phyloP scores from a whole-genome alignment of 2,113 vertebrate genomes.

The Lipophrys pholis region DNA sequence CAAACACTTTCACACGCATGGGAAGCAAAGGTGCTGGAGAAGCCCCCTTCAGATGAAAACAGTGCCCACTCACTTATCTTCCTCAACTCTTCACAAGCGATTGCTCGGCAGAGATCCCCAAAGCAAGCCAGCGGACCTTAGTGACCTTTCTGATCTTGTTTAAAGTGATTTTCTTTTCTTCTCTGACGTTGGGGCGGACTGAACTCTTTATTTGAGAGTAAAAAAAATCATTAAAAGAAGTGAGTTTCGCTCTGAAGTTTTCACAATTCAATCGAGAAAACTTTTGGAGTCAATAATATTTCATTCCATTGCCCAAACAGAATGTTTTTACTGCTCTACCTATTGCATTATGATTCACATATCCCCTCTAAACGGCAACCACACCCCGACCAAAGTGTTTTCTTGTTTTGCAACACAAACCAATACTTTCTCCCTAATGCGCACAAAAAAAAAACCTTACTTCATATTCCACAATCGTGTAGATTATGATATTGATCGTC shows the following conservation, averaged over 20 bases:
- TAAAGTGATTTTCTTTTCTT: constrained; percentile 19
- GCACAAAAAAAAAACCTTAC: constrained; percentile 70
- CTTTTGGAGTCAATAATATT: constrained; percentile 35
- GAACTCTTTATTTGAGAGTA: background rate
- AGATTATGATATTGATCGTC: constrained; percentile 81
- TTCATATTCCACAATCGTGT: constrained; percentile 82
- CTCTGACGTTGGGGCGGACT: background rate
- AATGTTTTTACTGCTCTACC: constrained; percentile 36
- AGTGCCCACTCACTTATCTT: constrained; percentile 57
- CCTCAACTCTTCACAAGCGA: constrained; percentile 20
- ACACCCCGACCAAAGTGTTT: constrained; percentile 62
- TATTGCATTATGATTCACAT: constrained; percentile 45
- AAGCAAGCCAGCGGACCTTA: no score
- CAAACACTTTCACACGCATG: constrained; percentile 49
- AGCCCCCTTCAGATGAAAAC: constrained; percentile 52
- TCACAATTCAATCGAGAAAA: constrained; percentile 20
- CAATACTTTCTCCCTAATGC: constrained; percentile 77
- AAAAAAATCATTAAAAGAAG: background rate
- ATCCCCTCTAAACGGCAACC: constrained; percentile 50
- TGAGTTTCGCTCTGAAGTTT: constrained; percentile 18
- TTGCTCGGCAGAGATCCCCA: background rate
- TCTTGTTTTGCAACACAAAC: constrained; percentile 77
- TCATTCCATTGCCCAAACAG: constrained; percentile 45
- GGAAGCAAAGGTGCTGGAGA: constrained; percentile 61
- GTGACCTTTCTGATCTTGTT: background rate